Evolutionary conservation across 2,888 invertebrate genomes (phyloP), one percentile per base, ranked within the genome.

Genomic region (Trileptium ribeirensis): DNA sequence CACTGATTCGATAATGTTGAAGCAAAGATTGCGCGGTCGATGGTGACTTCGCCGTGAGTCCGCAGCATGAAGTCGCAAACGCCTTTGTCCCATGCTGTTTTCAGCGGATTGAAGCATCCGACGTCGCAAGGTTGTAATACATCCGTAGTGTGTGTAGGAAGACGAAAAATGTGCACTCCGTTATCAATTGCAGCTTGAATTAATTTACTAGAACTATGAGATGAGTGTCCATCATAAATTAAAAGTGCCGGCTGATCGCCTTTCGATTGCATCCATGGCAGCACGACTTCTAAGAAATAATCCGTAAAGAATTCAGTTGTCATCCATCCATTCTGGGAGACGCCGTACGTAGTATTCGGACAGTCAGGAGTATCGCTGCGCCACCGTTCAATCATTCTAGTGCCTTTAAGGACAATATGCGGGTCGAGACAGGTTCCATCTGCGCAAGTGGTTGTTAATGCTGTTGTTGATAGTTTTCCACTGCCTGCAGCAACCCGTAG

Each of bases 101-200:
- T 78, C 2, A 78, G 2, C n/a, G 79, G 79, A 51, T 37, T n/a
- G 39, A 64, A 78, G 34, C 40, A 67, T 15, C 67, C 51, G 64
- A 78, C 79, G 39, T 78, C 79, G 3, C 8, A 29, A 2, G 79
- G 79, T 64, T 78, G 79, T 64, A 78, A 29, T 2, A 78, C n/a
- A 31, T 78, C 64, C 29, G 79, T 78, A 2, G 64, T 78, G 31
- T 78, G 79, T 31, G 79, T 37, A 1, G 79, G 79, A 8, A 78
- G 51, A 15, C 67, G 29, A 1, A 78, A 2, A 2, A 78, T 15
- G 29, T 3, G 2, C 8, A 78, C 31, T 1, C 31, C n/a, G n/a
- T 39, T 37, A 31, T 15, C 31, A 2, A 3, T 8, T 3, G 79
- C 79, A 19, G 31, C 64, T n/a, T 70, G 3, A 33, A 78, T 64